phyloP scores from a whole-genome alignment of 2,888 invertebrate species.

The Watsonalla cultraria region DNA sequence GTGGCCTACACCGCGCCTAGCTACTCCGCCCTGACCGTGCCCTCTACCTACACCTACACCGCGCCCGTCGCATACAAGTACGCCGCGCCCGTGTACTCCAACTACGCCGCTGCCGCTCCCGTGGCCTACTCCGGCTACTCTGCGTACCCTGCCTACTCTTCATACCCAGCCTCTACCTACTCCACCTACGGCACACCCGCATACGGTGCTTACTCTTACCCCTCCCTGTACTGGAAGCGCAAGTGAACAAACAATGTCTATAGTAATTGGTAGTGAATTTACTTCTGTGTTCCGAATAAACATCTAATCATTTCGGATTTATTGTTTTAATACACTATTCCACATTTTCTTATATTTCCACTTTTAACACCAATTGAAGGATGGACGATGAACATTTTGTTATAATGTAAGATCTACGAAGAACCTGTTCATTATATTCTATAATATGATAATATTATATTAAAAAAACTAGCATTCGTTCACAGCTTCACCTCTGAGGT shows the following conservation, averaged over 20 bases:
- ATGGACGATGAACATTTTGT: too few species aligned
- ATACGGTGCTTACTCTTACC: slow-evolving; percentile 4
- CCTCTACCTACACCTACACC: slow-evolving; percentile 8
- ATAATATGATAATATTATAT: too few species aligned
- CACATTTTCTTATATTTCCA: too few species aligned
- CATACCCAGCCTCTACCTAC: slow-evolving; percentile 3
- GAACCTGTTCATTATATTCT: too few species aligned
- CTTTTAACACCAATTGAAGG: too few species aligned
- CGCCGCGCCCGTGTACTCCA: slow-evolving; percentile 1
- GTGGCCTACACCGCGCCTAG: slow-evolving; percentile 11
- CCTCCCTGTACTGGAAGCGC: slow-evolving; percentile 7
- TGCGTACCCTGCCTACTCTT: neutral
- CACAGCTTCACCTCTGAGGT: too few species aligned
- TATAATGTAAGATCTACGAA: too few species aligned
- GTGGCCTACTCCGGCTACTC: slow-evolving; percentile 4
- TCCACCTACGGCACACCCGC: neutral
- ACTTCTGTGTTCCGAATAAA: neutral
- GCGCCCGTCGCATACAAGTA: slow-evolving; percentile 6
- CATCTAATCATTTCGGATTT: neutral
- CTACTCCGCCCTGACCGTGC: slow-evolving; percentile 5
- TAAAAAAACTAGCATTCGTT: too few species aligned
- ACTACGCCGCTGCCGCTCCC: slow-evolving; percentile 5
- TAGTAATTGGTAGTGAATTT: neutral
- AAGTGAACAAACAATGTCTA: neutral
- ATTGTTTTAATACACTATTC: too few species aligned